Evolutionary conservation across 2,888 invertebrate genomes (phyloP).

Genomic region (Junonia oenone): DNA sequence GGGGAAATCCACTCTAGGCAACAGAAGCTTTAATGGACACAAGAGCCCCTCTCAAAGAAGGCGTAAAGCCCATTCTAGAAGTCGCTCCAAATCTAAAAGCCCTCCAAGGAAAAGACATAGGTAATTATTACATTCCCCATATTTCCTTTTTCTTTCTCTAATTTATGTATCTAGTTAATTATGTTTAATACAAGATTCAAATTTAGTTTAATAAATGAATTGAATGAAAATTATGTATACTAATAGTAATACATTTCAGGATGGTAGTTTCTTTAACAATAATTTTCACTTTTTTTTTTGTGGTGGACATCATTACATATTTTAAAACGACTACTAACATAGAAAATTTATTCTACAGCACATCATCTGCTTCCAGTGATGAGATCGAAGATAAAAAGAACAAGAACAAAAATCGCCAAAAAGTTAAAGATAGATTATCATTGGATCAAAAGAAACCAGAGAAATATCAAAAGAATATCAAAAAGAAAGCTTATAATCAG

Average conservation of each 20-base stretch:
- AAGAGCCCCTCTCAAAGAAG: constrained; percentile 60
- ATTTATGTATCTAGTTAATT: not conserved
- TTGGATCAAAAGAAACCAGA: constrained; percentile 62
- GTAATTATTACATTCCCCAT: constrained; percentile 38
- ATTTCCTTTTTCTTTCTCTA: not conserved
- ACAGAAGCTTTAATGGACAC: constrained; percentile 44
- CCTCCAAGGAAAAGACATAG: constrained; percentile 73
- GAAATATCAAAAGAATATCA: constrained; percentile 71
- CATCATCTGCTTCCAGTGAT: constrained; percentile 75
- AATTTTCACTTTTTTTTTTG: too few relatives aligned
- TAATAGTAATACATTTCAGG: too few relatives aligned
- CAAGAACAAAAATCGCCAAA: constrained; percentile 66
- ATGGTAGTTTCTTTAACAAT: too few relatives aligned
- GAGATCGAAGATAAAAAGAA: constrained; percentile 74
- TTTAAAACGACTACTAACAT: not conserved
- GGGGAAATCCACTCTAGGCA: constrained; percentile 30
- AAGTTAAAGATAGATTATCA: constrained; percentile 80
- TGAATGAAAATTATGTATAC: too few relatives aligned
- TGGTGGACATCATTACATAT: too few relatives aligned
- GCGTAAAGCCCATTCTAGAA: constrained; percentile 54
- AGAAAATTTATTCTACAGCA: constrained; percentile 49
- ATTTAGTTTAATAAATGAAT: not conserved
- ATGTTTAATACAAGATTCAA: not conserved
- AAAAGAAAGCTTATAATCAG: constrained; percentile 83
- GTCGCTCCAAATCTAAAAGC: constrained; percentile 66